Base-by-base conservation (phyloP, 2,797 vertebrate genomes). In the Molossus alvarezi region DNA sequence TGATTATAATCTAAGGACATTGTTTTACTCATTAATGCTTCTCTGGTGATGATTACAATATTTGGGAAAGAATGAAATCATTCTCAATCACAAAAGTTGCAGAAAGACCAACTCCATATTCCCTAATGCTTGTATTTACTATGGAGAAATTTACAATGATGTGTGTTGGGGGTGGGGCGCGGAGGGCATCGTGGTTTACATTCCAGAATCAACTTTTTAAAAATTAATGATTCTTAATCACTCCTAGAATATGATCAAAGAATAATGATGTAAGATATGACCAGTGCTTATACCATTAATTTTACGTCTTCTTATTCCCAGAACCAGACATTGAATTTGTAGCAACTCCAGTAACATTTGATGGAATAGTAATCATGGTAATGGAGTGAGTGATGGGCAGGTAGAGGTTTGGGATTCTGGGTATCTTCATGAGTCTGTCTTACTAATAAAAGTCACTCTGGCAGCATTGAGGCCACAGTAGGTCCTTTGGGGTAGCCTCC, bases 241-340 rank as follows among this genome's bases (percentile, higher is more conserved):
- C 15, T 81, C 15, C 6, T 12, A 45, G 58, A 62, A 94, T 51
- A 45, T 23, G 33, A 6, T 18, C 89, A 58, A 75, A 89, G 15
- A 72, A 62, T 55, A 94, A 73, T 81, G 27, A 79, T 37, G 0
- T 76, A 80, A 83, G 23, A 80, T 48, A 69, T 69, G n/a, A 45
- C 6, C 23, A 37, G 53, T 81, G 18, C 9, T 92, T 88, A 48
- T 77, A 9, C n/a, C 53, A 76, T 77, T 93, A 58, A 12, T 51
- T 95, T 73, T 83, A 7, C 33, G 25, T 77, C 45, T 96, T 94
- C 5, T 62, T 45, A 29, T 57, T 20, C 33, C 86, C 37, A 76
- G 77, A 88, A 55, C 53, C 10, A 57, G 60, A 18, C 21, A 75
- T 3, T 55, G 27, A 92, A 88, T 45, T 21, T 71, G 41, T 15